phyloP scores from a whole-genome alignment of 2,113 vertebrate genomes.

The Carassius carassius region DNA sequence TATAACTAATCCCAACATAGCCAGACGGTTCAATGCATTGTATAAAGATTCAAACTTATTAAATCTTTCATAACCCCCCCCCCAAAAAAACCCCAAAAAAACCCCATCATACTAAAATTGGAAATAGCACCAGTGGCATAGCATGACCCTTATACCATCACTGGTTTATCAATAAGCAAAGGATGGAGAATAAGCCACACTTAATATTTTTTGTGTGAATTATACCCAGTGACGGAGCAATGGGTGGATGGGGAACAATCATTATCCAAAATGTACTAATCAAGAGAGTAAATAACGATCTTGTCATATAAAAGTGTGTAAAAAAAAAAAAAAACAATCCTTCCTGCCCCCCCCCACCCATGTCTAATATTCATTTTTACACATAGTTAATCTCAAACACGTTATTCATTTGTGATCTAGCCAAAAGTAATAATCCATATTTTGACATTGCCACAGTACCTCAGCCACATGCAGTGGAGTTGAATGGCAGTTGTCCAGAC shows the following conservation, averaged over 20 bases:
- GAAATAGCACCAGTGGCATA: no score
- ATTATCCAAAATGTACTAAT: constrained; percentile 17
- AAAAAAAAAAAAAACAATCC: background rate
- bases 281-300: constrained; percentile 8
- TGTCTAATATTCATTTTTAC: constrained; percentile 22
- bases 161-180: background rate
- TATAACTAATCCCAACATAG: background rate
- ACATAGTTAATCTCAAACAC: constrained; percentile 27
- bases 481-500: constrained; percentile 98
- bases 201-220: background rate
- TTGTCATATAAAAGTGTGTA: constrained; percentile 24
- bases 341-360: background rate
- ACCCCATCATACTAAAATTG: no score
- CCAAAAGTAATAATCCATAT: constrained; percentile 8
- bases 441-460: constrained; percentile 72
- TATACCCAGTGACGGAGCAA: background rate
- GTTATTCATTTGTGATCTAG: background rate
- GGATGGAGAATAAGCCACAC: background rate
- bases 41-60: background rate
- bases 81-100: no score
- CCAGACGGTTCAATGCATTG: no score
- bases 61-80: no score
- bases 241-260: background rate
- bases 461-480: constrained; percentile 95
- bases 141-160: no score